These are phyloP conservation scores for Cheilinus undulatus DNA, from an alignment of 2,113 vertebrate genomes.

Conservation along the genomic window DNA sequence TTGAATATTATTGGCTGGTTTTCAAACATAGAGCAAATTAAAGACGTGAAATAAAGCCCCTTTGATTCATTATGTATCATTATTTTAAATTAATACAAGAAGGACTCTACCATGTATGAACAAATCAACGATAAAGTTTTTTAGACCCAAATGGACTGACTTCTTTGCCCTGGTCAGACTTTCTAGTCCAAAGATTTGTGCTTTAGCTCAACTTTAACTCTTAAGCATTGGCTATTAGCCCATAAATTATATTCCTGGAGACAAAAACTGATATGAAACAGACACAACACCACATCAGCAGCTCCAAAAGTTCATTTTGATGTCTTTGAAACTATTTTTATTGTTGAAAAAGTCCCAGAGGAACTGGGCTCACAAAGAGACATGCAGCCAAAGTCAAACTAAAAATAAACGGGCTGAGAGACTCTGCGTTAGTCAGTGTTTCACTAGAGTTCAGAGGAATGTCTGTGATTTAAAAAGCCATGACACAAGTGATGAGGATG, in stretches of 20 bases:
- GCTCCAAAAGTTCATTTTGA: neutral
- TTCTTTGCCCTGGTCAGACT: too few species aligned
- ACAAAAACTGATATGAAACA: neutral
- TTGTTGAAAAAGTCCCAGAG: neutral
- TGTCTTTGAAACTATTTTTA: slow-evolving; percentile 9
- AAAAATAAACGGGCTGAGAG: slow-evolving; percentile 22
- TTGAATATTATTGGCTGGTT: too few species aligned
- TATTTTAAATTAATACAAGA: too few species aligned
- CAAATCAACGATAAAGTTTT: too few species aligned
- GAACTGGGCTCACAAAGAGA: neutral
- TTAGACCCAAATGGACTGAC: too few species aligned
- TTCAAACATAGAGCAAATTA: too few species aligned
- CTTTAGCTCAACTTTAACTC: too few species aligned
- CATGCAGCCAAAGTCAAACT: neutral
- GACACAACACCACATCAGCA: neutral
- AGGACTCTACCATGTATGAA: too few species aligned
- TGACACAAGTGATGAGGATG: slow-evolving; percentile 17
- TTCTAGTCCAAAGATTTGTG: too few species aligned
- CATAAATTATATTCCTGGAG: neutral
- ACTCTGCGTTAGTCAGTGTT: slow-evolving; percentile 19
- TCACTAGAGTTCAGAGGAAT: slow-evolving; percentile 12
- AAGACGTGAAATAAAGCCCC: too few species aligned
- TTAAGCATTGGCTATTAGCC: too few species aligned
- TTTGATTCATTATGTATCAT: too few species aligned
- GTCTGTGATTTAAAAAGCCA: slow-evolving; percentile 39